Conservation (phyloP, 2,113 vertebrate genomes). For the Gambusia affinis region DNA sequence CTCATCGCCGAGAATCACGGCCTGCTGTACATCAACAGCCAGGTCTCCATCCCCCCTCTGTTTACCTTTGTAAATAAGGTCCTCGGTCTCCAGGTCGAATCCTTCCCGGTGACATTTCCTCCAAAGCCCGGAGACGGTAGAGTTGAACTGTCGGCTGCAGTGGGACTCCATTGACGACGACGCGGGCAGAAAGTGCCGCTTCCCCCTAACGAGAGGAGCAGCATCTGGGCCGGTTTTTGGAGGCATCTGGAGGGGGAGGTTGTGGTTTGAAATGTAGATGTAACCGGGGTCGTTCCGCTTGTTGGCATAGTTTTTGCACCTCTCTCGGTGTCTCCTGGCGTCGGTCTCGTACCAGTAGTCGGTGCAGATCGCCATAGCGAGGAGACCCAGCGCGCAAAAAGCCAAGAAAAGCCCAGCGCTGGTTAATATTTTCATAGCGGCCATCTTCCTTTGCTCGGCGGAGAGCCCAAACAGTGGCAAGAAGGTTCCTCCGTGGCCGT, state of each 20-base stretch:
- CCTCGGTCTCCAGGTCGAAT: slow-evolving; percentile 89
- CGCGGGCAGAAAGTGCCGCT: slow-evolving; percentile 76
- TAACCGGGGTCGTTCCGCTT: slow-evolving; percentile 89
- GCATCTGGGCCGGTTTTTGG: slow-evolving; percentile 74
- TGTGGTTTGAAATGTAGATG: slow-evolving; percentile 88
- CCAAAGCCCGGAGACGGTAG: slow-evolving; percentile 89
- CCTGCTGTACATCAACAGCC: slow-evolving; percentile 41
- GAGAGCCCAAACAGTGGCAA: slow-evolving; percentile 76
- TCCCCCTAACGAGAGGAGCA: slow-evolving; percentile 61
- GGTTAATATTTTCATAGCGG: slow-evolving; percentile 90
- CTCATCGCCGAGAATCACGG: slow-evolving; percentile 56
- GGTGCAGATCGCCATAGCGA: slow-evolving; percentile 90
- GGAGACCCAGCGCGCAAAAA: slow-evolving; percentile 84
- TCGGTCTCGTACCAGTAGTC: slow-evolving; percentile 93
- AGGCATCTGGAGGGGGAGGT: slow-evolving; percentile 88
- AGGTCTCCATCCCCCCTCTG: slow-evolving; percentile 18
- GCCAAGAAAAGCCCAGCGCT: slow-evolving; percentile 87
- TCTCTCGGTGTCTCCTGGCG: slow-evolving; percentile 87
- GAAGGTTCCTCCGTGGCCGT: slow-evolving; percentile 77
- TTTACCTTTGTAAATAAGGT: slow-evolving; percentile 89
- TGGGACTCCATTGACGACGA: slow-evolving; percentile 85
- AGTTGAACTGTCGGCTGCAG: slow-evolving; percentile 90
- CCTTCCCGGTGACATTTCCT: slow-evolving; percentile 88
- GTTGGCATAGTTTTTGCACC: slow-evolving; percentile 89
- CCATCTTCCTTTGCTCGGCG: slow-evolving; percentile 82